phyloP scores from a whole-genome alignment of 2,888 invertebrate species.

The Geotrupes spiniger region DNA sequence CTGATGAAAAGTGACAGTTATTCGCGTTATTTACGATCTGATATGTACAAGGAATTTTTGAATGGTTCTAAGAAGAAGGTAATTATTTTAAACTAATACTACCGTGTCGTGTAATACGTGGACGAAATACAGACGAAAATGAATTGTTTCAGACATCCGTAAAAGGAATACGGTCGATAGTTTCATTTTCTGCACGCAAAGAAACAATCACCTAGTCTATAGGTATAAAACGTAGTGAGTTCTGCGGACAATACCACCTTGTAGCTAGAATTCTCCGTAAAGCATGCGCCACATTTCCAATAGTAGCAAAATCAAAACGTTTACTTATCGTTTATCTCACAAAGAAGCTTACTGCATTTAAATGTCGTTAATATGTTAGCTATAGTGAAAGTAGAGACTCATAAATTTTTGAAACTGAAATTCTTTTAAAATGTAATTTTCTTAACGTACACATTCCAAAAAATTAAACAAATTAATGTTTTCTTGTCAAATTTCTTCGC shows the following conservation, averaged over 20 bases:
- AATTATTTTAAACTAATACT: slow-evolving; percentile 38
- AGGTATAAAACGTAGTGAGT: slow-evolving; percentile 2
- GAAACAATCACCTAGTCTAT: slow-evolving; percentile 54
- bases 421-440: no score
- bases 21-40: slow-evolving; percentile 94
- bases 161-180: slow-evolving; percentile 81
- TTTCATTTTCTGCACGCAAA: slow-evolving; percentile 73
- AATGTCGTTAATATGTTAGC: no score
- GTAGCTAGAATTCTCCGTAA: no score
- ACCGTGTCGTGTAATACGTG: not conserved
- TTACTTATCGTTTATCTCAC: no score
- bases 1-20: slow-evolving; percentile 99
- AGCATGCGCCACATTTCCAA: no score
- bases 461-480: not conserved
- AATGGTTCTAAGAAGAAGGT: slow-evolving; percentile 97
- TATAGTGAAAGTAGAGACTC: no score
- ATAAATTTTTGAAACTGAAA: no score
- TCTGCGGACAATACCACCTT: slow-evolving; percentile 12
- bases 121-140: not conserved
- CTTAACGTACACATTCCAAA: no score
- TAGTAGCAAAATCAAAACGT: no score
- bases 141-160: slow-evolving; percentile 72
- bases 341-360: no score
- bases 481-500: not conserved
- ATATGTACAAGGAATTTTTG: slow-evolving; percentile 97